Evolutionary conservation across 2,797 vertebrate genomes (phyloP), one percentile per base, ranked within the genome.

Genomic region (Hybognathus amarus): DNA sequence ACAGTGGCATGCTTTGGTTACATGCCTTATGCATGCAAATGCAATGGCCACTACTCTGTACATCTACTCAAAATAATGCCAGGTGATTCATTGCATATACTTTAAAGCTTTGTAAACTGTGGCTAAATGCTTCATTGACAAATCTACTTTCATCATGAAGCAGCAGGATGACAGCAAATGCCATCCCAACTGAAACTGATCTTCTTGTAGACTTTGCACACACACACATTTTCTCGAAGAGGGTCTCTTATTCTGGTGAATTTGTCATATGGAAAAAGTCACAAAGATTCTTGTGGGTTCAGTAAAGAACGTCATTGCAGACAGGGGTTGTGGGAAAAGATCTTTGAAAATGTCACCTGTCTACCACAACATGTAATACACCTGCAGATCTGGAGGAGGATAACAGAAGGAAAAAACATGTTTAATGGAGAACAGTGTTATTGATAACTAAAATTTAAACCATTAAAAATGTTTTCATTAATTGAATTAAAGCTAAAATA

Each of bases 231-330:
- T 42, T 59, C 22, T 68, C 11, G 5, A 47, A 30, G 83, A 66
- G 47, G 83, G 82, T 83, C 78, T 87, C 50, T 50, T 18, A 15
- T 56, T 83, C 78, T 84, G 82, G 82, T 67, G 47, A 87, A 78
- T 70, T 84, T 81, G 33, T 86, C 71, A 80, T 61, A 30, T 77
- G 82, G 82, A 81, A 84, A 86, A 77, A 73, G 18, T 24, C 69
- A 20, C 24, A 15, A n/a, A n/a, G 40, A 77, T 67, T 86, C 47
- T 84, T 87, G 82, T 87, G 82, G 82, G 73, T 87, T 84, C 45
- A 30, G 73, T 30, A 61, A 59, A 82, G 22, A 47, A 64, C 79
- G 73, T 87, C 82, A 84, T 27, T 40, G 42, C 80, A 42, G 18
- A 64, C 52, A 45, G 24, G 61, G n/a, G 50, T 33, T 66, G 61